Percentiles rank a stretch among this genome's conserved stretches.
Evolutionary conservation across 2,888 invertebrate genomes (phyloP).

Genomic region (Sinelater perroti): DNA sequence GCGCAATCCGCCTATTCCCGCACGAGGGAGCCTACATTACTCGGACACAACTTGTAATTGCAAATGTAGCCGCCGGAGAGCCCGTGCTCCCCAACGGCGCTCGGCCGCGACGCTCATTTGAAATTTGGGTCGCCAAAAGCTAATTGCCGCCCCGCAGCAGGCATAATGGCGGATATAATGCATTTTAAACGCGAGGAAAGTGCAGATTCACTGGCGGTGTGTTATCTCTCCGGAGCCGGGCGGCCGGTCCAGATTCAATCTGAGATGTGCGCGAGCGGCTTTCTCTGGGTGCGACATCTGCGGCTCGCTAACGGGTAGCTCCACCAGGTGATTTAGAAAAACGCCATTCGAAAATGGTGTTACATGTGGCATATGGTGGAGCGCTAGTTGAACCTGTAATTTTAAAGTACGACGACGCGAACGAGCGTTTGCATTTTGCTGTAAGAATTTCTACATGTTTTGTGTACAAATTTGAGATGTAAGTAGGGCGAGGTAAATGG

Average conservation of each 20-base stretch:
- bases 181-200: not conserved
- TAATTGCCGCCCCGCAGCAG: not conserved
- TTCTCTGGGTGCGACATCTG: constrained; percentile 10
- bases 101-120: not conserved
- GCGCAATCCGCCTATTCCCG: not conserved
- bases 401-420: too few species aligned
- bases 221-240: not conserved
- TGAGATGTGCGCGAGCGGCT: not conserved
- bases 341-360: not conserved
- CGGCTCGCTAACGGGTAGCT: not conserved
- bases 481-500: too few species aligned
- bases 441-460: too few species aligned
- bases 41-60: constrained; percentile 5
- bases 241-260: not conserved
- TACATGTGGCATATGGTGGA: not conserved
- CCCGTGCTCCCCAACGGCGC: constrained; percentile 4
- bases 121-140: not conserved
- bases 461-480: too few species aligned
- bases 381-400: too few species aligned
- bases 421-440: too few species aligned
- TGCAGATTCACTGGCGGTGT: not conserved
- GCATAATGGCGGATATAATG: not conserved
- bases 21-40: constrained; percentile 12
- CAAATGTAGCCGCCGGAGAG: not conserved
- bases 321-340: not conserved